A percentile compares a stretch with the other conserved stretches of the same genome.
phyloP scores from a whole-genome alignment of 1,140 invertebrate species.

The Drusus annulatus region DNA sequence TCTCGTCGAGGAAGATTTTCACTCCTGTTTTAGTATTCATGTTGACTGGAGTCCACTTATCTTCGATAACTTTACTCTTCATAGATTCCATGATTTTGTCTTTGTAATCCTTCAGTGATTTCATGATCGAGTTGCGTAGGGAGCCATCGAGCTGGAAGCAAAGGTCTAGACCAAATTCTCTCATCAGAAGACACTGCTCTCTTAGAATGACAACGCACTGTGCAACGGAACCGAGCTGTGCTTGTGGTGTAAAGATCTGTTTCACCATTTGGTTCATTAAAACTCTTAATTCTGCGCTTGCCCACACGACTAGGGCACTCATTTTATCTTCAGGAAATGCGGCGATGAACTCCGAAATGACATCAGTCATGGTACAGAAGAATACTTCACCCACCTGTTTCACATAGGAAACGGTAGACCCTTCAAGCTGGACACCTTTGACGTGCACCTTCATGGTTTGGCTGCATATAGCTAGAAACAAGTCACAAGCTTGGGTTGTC shows the following conservation, averaged over 20 bases:
- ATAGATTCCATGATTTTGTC: conserved; percentile 69
- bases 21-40: conserved; percentile 70
- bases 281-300: conserved; percentile 87
- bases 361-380: conserved; percentile 90
- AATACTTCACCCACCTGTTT: conserved; percentile 89
- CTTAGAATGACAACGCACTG: conserved; percentile 89
- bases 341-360: conserved; percentile 87
- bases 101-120: conserved; percentile 68
- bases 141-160: conserved; percentile 88
- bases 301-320: conserved; percentile 93
- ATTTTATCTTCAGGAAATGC: conserved; percentile 85
- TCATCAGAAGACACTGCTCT: conserved; percentile 77
- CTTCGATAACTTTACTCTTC: conserved; percentile 68
- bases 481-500: conserved; percentile 84
- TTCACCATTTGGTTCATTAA: conserved; percentile 87
- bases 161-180: conserved; percentile 76
- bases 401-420: conserved; percentile 88
- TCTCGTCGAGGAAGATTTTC: conserved; percentile 68
- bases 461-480: conserved; percentile 90
- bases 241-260: conserved; percentile 94
- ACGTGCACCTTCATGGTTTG: conserved; percentile 87
- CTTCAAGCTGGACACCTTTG: conserved; percentile 90
- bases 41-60: conserved; percentile 71
- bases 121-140: conserved; percentile 76
- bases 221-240: conserved; percentile 85